Evolutionary conservation across 1,140 invertebrate genomes (phyloP).

Genomic region (Habropoda laboriosa): DNA sequence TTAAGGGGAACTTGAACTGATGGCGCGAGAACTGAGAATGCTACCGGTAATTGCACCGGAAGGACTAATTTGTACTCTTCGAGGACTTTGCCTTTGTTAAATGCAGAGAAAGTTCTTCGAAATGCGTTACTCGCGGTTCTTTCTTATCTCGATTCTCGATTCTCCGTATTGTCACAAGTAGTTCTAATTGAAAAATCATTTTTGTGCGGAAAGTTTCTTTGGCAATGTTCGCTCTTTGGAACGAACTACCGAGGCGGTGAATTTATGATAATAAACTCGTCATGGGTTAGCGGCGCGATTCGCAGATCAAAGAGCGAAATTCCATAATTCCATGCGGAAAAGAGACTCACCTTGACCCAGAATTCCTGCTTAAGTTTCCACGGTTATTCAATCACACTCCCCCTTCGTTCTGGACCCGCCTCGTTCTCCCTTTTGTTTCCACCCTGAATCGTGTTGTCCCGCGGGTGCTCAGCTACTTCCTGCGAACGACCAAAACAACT

Average conservation of each 20-base stretch:
- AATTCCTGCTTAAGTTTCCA: slow-evolving; percentile 49
- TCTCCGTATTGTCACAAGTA: too few species aligned
- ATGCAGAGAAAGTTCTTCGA: accelerated
- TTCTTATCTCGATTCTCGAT: too few species aligned
- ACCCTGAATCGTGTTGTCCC: slow-evolving; percentile 8
- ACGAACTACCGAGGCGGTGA: background rate
- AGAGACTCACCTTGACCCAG: slow-evolving; percentile 54
- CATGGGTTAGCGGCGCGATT: background rate
- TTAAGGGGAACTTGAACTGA: background rate
- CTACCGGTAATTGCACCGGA: background rate
- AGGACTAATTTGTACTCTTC: background rate
- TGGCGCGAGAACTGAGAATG: background rate
- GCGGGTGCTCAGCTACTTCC: slow-evolving; percentile 11
- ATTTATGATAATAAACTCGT: background rate
- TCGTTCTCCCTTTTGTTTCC: slow-evolving; percentile 1
- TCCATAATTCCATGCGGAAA: background rate
- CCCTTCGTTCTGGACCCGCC: slow-evolving; percentile 20
- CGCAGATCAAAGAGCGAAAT: background rate
- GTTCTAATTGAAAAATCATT: too few species aligned
- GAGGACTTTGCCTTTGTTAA: background rate
- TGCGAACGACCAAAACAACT: slow-evolving; percentile 47
- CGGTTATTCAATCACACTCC: slow-evolving; percentile 46
- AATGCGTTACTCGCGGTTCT: too few species aligned
- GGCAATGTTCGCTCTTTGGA: background rate
- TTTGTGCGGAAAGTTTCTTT: too few species aligned